These are phyloP conservation scores for Cephus pulcher DNA, from an alignment of 2,888 invertebrate species.

Conservation along the genomic window DNA sequence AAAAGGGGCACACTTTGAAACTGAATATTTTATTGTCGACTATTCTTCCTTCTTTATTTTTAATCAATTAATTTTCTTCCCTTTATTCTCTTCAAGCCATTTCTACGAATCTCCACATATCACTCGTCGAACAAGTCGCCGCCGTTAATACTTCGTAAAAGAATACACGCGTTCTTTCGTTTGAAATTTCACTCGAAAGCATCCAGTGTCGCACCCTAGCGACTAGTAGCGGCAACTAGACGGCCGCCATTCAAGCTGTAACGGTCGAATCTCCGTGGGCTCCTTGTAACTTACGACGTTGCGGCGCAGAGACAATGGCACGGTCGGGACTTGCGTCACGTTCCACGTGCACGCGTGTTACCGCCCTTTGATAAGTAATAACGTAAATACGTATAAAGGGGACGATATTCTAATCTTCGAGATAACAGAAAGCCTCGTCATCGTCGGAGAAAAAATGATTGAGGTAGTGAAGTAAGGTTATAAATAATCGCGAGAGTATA, in stretches of 20 bases:
- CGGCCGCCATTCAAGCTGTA: background rate
- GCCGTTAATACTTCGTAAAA: background rate
- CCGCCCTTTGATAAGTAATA: background rate
- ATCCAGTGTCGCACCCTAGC: background rate
- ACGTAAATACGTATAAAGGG: background rate
- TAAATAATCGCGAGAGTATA: background rate
- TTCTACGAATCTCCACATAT: background rate
- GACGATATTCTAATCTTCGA: background rate
- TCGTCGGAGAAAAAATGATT: background rate
- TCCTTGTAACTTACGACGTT: background rate
- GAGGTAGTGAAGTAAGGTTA: background rate
- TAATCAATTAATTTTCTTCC: too few species aligned
- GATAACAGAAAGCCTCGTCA: background rate
- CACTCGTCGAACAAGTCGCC: background rate
- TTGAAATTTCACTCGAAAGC: background rate
- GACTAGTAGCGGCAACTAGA: background rate
- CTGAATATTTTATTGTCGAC: too few species aligned
- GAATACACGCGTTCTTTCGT: background rate
- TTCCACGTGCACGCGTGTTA: background rate
- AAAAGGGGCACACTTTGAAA: too few species aligned
- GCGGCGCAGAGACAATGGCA: background rate
- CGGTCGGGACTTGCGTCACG: background rate
- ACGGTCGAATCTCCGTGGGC: background rate
- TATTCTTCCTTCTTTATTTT: too few species aligned
- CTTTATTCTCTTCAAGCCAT: too few species aligned